Evolutionary conservation across 2,113 vertebrate genomes (phyloP), one percentile per base, ranked within the genome.

Genomic region (Rallus limicola): DNA sequence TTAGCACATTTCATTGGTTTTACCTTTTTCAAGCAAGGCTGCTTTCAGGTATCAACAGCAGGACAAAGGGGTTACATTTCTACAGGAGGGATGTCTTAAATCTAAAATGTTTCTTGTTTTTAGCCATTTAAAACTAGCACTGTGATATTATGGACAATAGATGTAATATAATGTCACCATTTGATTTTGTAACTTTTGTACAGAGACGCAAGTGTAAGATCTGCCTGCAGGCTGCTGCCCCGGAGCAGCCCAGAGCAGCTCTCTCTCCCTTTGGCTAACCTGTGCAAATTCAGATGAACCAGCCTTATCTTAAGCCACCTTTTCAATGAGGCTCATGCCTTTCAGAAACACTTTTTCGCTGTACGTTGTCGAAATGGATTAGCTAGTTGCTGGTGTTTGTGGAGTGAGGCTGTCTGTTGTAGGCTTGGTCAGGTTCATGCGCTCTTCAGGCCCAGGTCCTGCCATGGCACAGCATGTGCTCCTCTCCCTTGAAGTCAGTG

Each of bases 171-270:
- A 96, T 31, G 91, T 96, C 95, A 96, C 97, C 96, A 56, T 94
- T 95, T 97, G 95, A 90, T 96, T 97, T 97, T 97, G 89, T 97
- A 97, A 94, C 94, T 97, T 97, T 97, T 97, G 94, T 97, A 97
- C 94, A 95, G 96, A 96, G 92, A 95, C 1, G 10, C 76, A 89
- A 94, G 85, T 86, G 82, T 94, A 93, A 92, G 80, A 53, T 97
- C 94, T 90, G 92, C 77, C 95, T 94, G 50, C 93, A 74, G 83
- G 92, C 71, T 69, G 81, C 88, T 0, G 3, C 86, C 83, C 72
- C 9, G 5, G 77, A n/a, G 48, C 10, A 15, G 84, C 92, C 72
- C 88, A 88, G 90, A 88, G 95, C 79, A 86, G 80, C 70, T 93
- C 74, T 92, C 74, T 92, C 84, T 92, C 89, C 96, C 92, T 90